Evolutionary conservation across 2,888 invertebrate genomes (phyloP).

Genomic region (Diadegma fenestrale): DNA sequence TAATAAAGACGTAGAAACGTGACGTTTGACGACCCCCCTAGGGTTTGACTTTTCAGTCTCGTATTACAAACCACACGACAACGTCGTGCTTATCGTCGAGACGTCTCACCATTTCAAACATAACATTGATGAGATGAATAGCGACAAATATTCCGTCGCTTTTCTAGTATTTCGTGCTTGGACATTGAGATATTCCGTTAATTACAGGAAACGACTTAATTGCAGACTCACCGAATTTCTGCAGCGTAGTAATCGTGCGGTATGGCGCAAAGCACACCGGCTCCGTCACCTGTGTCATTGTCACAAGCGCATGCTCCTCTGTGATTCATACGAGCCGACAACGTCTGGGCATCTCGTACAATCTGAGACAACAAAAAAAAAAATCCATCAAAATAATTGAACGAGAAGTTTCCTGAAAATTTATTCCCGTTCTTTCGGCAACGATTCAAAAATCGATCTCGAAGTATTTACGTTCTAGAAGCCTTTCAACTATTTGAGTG

Average conservation of each 20-base stretch:
- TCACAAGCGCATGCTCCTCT: conserved; percentile 99
- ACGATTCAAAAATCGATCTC: no score
- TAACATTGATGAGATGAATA: conserved; percentile 46
- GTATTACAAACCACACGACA: conserved; percentile 56
- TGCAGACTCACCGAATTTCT: conserved; percentile 89
- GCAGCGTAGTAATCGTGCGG: conserved; percentile 97
- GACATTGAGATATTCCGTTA: conserved; percentile 11
- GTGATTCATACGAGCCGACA: conserved; percentile 99
- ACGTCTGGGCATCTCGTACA: conserved; percentile 96
- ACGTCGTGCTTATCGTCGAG: conserved; percentile 54
- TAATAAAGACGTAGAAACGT: conserved; percentile 39
- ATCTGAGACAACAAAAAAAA: conserved; percentile 88
- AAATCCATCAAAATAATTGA: background rate
- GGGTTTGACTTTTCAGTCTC: conserved; percentile 58
- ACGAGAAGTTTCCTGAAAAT: background rate
- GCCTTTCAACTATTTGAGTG: background rate
- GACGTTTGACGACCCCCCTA: conserved; percentile 64
- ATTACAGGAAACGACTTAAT: conserved; percentile 10
- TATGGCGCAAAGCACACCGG: conserved; percentile 98
- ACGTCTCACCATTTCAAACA: conserved; percentile 52
- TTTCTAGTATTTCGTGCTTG: background rate
- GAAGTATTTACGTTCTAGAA: no score
- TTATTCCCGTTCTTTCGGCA: background rate
- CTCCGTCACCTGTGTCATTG: conserved; percentile 99
- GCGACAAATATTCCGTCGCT: conserved; percentile 8